These are phyloP conservation scores for Eublepharis macularius DNA, from an alignment of 2,113 vertebrate species.

Conservation along the genomic window DNA sequence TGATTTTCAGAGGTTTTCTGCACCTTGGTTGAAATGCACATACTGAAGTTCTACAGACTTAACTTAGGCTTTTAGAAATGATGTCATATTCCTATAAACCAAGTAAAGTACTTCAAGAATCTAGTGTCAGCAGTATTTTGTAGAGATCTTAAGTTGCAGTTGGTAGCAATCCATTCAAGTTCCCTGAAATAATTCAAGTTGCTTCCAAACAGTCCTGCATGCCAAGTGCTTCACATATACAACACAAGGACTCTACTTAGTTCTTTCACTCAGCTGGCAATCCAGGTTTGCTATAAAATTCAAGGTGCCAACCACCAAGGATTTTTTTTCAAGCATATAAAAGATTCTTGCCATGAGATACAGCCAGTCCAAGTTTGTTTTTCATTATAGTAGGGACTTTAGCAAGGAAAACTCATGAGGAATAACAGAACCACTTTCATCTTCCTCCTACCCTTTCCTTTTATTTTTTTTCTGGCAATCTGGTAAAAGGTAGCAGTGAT, in stretches of 20 bases:
- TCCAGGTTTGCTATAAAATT: constrained; percentile 37
- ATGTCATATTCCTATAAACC: constrained; percentile 57
- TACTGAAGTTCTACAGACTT: background rate
- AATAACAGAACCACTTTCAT: constrained; percentile 45
- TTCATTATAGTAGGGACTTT: constrained; percentile 36
- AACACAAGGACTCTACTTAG: constrained; percentile 25
- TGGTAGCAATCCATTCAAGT: constrained; percentile 66
- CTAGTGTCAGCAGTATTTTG: constrained; percentile 61
- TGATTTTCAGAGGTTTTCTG: background rate
- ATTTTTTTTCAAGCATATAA: constrained; percentile 30
- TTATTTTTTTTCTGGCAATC: constrained; percentile 51
- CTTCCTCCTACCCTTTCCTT: too few species aligned
- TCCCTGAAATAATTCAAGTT: constrained; percentile 71
- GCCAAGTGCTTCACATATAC: constrained; percentile 58
- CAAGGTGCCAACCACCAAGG: constrained; percentile 25
- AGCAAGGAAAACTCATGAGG: constrained; percentile 27
- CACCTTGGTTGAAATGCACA: background rate
- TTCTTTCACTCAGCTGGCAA: constrained; percentile 47
- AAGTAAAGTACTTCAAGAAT: constrained; percentile 49
- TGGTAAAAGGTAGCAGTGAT: constrained; percentile 50
- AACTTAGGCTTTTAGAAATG: constrained; percentile 22
- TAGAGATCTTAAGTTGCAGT: constrained; percentile 60
- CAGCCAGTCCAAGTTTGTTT: constrained; percentile 55
- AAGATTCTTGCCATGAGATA: constrained; percentile 19
- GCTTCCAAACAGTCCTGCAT: constrained; percentile 64